Evolutionary conservation across 2,888 invertebrate genomes (phyloP).

Genomic region (Peribatodes rhomboidaria): DNA sequence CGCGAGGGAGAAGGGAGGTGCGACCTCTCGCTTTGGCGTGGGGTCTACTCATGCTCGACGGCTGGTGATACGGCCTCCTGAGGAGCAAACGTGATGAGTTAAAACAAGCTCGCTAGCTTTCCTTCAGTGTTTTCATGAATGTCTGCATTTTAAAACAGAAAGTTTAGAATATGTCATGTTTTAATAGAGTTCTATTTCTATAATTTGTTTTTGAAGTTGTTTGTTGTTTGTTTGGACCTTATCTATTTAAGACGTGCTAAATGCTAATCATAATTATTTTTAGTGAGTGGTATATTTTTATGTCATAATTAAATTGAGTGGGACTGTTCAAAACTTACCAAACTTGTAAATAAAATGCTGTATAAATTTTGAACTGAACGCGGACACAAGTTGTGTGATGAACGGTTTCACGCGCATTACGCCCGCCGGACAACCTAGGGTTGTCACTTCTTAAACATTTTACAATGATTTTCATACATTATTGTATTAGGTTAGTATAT

Average conservation of each 20-base stretch:
- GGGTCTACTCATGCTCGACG: slow-evolving; percentile 57
- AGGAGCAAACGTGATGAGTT: background rate
- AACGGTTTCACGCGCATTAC: slow-evolving; percentile 73
- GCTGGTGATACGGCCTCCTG: slow-evolving; percentile 34
- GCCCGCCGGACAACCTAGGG: slow-evolving; percentile 59
- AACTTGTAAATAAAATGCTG: slow-evolving; percentile 46
- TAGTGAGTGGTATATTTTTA: background rate
- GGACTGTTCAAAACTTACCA: background rate
- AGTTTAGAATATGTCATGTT: no score
- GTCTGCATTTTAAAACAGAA: no score
- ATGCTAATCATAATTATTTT: no score
- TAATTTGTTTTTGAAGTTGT: no score
- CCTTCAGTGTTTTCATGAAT: no score
- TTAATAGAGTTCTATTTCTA: no score
- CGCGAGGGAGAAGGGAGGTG: slow-evolving; percentile 54
- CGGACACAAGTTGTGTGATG: slow-evolving; percentile 54
- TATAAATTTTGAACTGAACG: slow-evolving; percentile 59
- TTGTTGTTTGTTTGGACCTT: no score
- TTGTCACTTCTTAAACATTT: slow-evolving; percentile 41
- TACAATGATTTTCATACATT: background rate
- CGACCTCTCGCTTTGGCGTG: slow-evolving; percentile 51
- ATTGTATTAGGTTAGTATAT: no score
- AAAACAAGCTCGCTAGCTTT: background rate
- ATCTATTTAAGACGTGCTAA: no score
- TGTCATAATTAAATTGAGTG: background rate